Conservation (phyloP, 2,888 invertebrate species). For the Cheilosia variabilis region DNA sequence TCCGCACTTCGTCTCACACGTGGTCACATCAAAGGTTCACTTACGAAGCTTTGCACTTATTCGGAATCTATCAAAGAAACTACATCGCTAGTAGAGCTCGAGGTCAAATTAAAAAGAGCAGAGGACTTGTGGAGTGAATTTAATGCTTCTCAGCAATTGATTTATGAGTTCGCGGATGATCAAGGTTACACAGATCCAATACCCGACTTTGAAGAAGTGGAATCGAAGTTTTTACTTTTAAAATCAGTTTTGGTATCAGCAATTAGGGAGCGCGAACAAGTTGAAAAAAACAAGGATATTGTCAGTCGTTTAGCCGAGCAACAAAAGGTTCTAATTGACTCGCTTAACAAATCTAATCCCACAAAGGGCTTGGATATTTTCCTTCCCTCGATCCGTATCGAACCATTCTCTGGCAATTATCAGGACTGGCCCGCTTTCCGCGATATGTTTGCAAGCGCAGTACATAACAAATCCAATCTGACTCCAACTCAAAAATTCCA, state of each 20-base stretch:
- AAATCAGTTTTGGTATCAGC: too few relatives aligned
- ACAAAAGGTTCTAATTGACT: background rate
- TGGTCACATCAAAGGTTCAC: too few relatives aligned
- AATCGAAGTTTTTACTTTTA: background rate
- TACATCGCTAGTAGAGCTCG: background rate
- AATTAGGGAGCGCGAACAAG: too few relatives aligned
- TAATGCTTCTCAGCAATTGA: background rate
- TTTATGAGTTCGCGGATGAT: background rate
- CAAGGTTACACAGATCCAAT: conserved; percentile 18
- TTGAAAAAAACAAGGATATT: too few relatives aligned
- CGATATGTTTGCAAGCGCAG: background rate
- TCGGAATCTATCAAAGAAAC: too few relatives aligned
- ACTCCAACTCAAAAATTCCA: background rate
- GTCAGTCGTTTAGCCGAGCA: too few relatives aligned
- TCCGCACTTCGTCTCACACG: too few relatives aligned
- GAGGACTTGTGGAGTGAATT: conserved; percentile 1
- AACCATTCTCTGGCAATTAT: conserved; percentile 20
- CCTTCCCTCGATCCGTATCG: conserved; percentile 11
- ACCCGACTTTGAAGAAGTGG: conserved; percentile 5
- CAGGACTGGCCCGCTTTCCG: conserved; percentile 3
- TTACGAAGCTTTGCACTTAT: too few relatives aligned
- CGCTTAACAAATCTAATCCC: background rate
- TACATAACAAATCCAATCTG: background rate
- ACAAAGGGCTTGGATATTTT: background rate
- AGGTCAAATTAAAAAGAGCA: background rate